phyloP scores from a whole-genome alignment of 1,140 invertebrate genomes.

The Drosophila asahinai region DNA sequence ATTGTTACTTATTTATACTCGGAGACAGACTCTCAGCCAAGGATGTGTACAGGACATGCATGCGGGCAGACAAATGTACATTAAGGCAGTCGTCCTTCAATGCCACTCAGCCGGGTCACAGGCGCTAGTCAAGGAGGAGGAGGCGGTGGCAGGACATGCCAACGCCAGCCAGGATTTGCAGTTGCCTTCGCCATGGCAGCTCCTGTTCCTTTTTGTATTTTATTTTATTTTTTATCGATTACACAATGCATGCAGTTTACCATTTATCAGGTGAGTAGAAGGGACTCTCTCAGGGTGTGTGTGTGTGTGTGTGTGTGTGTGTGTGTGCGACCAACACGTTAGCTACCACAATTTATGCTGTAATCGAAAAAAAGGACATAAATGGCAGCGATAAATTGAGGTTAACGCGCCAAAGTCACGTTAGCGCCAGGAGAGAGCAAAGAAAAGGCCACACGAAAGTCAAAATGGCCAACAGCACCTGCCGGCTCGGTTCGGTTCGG shows the following conservation, averaged over 20 bases:
- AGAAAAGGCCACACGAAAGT: slow-evolving; percentile 51
- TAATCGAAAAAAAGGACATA: slow-evolving; percentile 81
- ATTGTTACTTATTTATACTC: slow-evolving; percentile 34
- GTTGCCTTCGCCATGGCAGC: slow-evolving; percentile 2
- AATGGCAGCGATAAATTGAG: slow-evolving; percentile 82
- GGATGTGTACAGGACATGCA: slow-evolving; percentile 17
- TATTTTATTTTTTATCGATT: slow-evolving; percentile 72
- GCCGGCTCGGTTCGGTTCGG: not conserved
- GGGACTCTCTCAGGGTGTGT: slow-evolving; percentile 3
- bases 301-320: slow-evolving; percentile 10
- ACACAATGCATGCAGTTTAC: slow-evolving; percentile 80
- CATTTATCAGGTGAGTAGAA: slow-evolving; percentile 65
- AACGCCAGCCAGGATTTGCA: slow-evolving; percentile 49
- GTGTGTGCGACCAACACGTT: slow-evolving; percentile 63
- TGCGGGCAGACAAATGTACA: slow-evolving; percentile 46
- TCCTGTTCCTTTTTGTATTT: slow-evolving; percentile 15
- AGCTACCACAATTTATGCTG: slow-evolving; percentile 79
- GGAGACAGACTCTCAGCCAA: not conserved
- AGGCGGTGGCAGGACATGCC: slow-evolving; percentile 9
- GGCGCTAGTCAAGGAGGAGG: not conserved
- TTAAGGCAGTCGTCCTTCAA: slow-evolving; percentile 51
- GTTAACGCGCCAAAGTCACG: slow-evolving; percentile 82
- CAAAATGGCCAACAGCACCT: slow-evolving; percentile 46
- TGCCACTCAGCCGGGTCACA: slow-evolving; percentile 31
- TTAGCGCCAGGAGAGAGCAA: slow-evolving; percentile 56